These are phyloP conservation scores for Philopotamus ludificatus DNA, from an alignment of 1,140 invertebrate species.

Conservation along the genomic window DNA sequence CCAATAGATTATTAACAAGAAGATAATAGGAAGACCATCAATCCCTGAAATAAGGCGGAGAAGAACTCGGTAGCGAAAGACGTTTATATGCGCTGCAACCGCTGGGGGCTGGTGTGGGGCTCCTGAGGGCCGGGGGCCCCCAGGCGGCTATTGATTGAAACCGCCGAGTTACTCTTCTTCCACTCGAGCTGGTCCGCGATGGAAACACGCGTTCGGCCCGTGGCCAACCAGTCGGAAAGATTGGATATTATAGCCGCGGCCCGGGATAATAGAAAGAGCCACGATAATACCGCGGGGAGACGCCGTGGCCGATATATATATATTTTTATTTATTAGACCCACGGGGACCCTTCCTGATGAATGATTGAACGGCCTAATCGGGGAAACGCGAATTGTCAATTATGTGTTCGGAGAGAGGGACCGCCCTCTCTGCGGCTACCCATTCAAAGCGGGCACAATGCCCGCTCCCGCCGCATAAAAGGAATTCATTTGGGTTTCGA, in stretches of 20 bases:
- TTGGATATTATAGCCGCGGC: conserved; percentile 21
- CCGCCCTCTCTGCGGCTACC: background rate
- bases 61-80: background rate
- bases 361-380: background rate
- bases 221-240: conserved; percentile 16
- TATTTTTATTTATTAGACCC: background rate
- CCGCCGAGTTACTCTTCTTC: conserved; percentile 31
- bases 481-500: too few relatives aligned
- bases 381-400: background rate
- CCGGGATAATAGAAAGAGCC: conserved; percentile 10
- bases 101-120: background rate
- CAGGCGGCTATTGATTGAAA: conserved; percentile 31
- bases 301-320: too few relatives aligned
- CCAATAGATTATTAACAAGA: background rate
- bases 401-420: background rate
- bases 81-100: conserved; percentile 9
- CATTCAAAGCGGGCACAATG: too few relatives aligned
- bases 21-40: background rate
- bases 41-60: background rate
- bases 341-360: background rate
- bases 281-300: background rate
- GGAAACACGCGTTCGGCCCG: conserved; percentile 12
- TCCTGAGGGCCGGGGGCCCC: background rate
- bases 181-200: conserved; percentile 15
- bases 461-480: too few relatives aligned